Evolutionary conservation across 2,888 invertebrate species (phyloP), one percentile per base, ranked within the genome.

Genomic region (Nomada fabriciana): DNA sequence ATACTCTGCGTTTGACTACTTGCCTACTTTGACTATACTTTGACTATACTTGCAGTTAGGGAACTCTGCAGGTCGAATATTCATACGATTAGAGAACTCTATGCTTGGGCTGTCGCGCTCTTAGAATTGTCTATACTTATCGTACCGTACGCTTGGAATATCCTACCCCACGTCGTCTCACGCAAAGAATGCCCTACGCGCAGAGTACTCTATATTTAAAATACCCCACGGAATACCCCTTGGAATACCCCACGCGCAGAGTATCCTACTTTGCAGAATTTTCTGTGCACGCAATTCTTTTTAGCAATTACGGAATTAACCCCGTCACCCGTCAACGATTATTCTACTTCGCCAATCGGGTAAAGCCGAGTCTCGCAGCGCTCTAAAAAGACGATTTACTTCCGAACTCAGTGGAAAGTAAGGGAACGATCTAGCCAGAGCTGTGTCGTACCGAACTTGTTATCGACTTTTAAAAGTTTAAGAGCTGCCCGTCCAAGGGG

Each of bases 221-320:
- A 29, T 20, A n/a, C 18, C 5, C 13, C n/a, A 18, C 4, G n/a
- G n/a, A n/a, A n/a, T n/a, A n/a, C n/a, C n/a, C 11, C 36, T 25
- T 36, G 18, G n/a, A 25, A 18, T 29, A 53, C 18, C n/a, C 52
- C n/a, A 13, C 2, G 15, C 50, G 9, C 18, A 2, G n/a, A 23
- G 1, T 52, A n/a, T 50, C 13, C 18, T 25, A 53, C 52, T 18
- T 29, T 23, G 25, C n/a, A 11, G 23, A 53, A 20, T 43, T 1
- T 15, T 42, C 5, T n/a, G 20, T 43, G 20, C 47, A n/a, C 43
- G 20, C 42, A n/a, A 53, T n/a, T n/a, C 53, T 9, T n/a, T 15
- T 0, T 47, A 47, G 47, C 82, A 85, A 85, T 83, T 72, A 71
- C 29, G 36, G 78, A 60, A 78, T 85, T 80, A 82, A 80, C 77